These are phyloP conservation scores for Cyanoramphus novaezelandiae DNA, from an alignment of 2,113 vertebrate genomes.

Conservation along the genomic window DNA sequence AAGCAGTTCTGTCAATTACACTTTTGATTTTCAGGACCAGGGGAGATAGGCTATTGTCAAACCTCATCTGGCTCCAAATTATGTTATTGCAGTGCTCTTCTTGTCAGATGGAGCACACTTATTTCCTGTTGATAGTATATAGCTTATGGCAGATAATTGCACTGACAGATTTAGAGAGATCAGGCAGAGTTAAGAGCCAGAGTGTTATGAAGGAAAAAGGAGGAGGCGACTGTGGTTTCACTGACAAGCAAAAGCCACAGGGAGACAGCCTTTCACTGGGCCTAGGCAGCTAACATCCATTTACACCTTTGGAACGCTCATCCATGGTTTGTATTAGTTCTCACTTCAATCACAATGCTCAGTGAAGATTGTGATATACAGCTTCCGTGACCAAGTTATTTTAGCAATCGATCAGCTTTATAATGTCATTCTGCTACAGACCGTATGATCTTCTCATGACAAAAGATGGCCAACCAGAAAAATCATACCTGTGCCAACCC, in stretches of 20 bases:
- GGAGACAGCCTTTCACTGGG: not conserved
- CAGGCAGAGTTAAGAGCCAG: not conserved
- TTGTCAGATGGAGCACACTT: not conserved
- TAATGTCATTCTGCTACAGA: not conserved
- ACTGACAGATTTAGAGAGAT: not conserved
- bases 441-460: not conserved
- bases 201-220: not conserved
- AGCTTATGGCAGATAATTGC: constrained; percentile 8
- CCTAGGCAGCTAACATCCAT: not conserved
- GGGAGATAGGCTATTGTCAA: not conserved
- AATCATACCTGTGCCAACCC: not conserved
- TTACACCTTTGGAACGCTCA: not conserved
- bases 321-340: not conserved
- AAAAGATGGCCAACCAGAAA: not conserved
- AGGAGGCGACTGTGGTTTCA: not conserved
- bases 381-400: not conserved
- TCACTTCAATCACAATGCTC: not conserved
- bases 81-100: not conserved
- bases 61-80: not conserved
- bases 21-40: not conserved
- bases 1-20: not conserved
- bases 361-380: not conserved
- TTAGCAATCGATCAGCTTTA: not conserved
- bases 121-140: constrained; percentile 2
- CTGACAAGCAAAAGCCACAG: not conserved